Evolutionary conservation across 2,888 invertebrate genomes (phyloP).

Genomic region (Chironomus riparius): DNA sequence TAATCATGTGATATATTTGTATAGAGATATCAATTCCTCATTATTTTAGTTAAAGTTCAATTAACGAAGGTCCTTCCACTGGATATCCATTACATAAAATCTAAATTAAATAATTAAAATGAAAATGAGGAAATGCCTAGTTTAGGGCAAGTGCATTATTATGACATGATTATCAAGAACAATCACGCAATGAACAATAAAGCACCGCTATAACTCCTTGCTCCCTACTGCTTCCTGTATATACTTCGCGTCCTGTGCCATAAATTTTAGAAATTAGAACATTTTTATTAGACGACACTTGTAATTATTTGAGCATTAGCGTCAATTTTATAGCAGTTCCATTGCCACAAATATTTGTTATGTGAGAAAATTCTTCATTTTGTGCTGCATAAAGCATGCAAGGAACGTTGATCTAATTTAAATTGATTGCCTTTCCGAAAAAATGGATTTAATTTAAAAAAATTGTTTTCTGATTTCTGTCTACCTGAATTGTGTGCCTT

Average conservation of each 20-base stretch:
- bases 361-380: too few relatives aligned
- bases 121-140: background rate
- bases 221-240: background rate
- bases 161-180: background rate
- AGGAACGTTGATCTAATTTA: background rate
- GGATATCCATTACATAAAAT: background rate
- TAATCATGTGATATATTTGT: too few relatives aligned
- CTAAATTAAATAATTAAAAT: constrained; percentile 4
- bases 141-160: background rate
- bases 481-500: background rate
- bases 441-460: background rate
- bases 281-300: background rate
- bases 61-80: background rate
- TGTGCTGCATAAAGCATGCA: background rate
- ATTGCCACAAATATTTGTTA: background rate
- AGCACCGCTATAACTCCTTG: background rate
- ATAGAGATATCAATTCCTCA: background rate
- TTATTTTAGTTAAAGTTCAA: background rate
- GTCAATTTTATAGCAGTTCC: background rate
- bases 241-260: background rate
- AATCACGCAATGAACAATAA: background rate
- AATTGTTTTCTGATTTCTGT: background rate
- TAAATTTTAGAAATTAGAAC: background rate
- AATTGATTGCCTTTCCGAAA: background rate
- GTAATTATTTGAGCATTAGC: background rate